Evolutionary conservation across 2,113 vertebrate species (phyloP), one percentile per base, ranked within the genome.

Genomic region (Pomatorhinus ruficollis): DNA sequence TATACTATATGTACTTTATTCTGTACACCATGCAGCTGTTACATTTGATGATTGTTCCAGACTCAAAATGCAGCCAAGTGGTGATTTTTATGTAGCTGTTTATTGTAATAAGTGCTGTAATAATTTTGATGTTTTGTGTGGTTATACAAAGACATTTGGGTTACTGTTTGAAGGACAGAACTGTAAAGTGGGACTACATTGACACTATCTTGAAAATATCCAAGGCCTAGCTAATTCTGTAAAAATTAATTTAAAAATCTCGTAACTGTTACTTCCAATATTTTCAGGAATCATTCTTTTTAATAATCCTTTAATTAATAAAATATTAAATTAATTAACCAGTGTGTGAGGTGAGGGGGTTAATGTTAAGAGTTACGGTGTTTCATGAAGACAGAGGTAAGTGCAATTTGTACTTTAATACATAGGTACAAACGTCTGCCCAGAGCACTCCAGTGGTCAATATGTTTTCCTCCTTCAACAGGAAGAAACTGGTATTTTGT

Each of bases 1-100:
- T 78, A 59, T 57, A 45, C 49, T 91, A 19, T 93, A 65, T 69
- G n/a, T 76, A 69, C 57, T 85, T 91, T 89, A 82, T 79, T 85
- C 45, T 76, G 45, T 33, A 47, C 53, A 50, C 49, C 10, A 69
- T 77, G 74, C 74, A 90, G 57, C 84, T 96, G 65, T 77, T 94
- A 83, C 1, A 52, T 89, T 90, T 95, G 27, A 30, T 59, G 66
- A 50, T 59, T 80, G 2, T 85, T 90, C 30, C 70, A 80, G 31
- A 25, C 27, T 83, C 19, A 74, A 77, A 88, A 1, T 50, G 50
- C 42, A 53, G 45, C 31, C 77, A 89, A 96, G 66, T 5, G 78
- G 18, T 77, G 54, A 54, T 91, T 87, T 91, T 91, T 57, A 61
- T 88, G 63, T 79, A n/a, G 15, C 33, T 72, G 16, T 80, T 93